These are phyloP conservation scores for Chlorops oryzae DNA, from an alignment of 1,140 invertebrate genomes.

Conservation along the genomic window DNA sequence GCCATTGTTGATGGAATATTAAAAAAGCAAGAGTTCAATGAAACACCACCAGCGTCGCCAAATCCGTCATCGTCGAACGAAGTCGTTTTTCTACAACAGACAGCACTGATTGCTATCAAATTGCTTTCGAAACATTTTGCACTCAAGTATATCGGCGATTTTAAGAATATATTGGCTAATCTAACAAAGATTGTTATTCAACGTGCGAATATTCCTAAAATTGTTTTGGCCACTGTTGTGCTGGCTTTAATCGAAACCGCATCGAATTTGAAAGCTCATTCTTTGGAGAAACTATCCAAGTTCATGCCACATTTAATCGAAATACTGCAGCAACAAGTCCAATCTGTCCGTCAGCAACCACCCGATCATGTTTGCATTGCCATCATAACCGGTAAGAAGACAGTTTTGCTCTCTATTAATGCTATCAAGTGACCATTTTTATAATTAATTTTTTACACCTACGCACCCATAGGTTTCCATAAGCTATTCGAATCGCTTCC, in stretches of 20 bases:
- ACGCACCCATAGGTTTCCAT: constrained; percentile 55
- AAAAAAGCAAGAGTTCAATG: constrained; percentile 37
- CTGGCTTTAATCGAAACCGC: constrained; percentile 78
- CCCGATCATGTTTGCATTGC: constrained; percentile 54
- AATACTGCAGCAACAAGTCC: constrained; percentile 51
- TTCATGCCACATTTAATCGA: constrained; percentile 75
- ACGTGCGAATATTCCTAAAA: constrained; percentile 57
- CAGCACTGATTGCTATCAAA: constrained; percentile 74
- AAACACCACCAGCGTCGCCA: background rate
- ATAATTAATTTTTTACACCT: background rate
- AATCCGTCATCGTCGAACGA: constrained; percentile 47
- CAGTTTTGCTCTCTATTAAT: background rate
- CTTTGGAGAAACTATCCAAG: constrained; percentile 62
- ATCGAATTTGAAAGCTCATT: constrained; percentile 64
- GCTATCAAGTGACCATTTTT: background rate
- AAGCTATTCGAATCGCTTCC: constrained; percentile 76
- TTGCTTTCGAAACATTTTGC: constrained; percentile 67
- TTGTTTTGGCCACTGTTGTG: constrained; percentile 66
- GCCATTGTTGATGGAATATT: constrained; percentile 58
- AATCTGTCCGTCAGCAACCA: constrained; percentile 48
- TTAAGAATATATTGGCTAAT: constrained; percentile 58
- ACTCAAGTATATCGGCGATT: constrained; percentile 56
- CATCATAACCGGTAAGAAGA: constrained; percentile 56
- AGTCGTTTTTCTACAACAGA: constrained; percentile 67
- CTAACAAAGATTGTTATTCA: constrained; percentile 56